These are phyloP conservation scores for Cricetomys ansorgei DNA, from an alignment of 2,113 vertebrate species.

Conservation along the genomic window DNA sequence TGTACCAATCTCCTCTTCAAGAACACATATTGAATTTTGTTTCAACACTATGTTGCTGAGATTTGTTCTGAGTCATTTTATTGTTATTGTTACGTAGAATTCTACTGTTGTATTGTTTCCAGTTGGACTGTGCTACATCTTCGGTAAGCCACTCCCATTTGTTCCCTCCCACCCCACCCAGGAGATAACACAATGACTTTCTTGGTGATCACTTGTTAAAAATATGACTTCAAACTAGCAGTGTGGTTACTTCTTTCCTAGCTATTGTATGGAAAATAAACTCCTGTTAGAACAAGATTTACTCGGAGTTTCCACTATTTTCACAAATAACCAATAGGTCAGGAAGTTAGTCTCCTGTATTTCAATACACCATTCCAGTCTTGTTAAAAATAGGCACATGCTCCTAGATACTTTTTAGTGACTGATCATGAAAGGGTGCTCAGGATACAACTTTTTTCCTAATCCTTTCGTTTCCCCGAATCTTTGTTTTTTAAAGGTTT, in stretches of 20 bases:
- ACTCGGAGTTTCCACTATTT: constrained; percentile 77
- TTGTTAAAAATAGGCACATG: constrained; percentile 73
- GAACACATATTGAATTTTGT: background rate
- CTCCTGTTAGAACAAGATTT: constrained; percentile 54
- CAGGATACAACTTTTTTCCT: background rate
- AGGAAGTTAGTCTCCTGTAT: constrained; percentile 64
- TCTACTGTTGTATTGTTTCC: constrained; percentile 35
- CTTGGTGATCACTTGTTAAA: background rate
- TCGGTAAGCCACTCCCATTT: background rate
- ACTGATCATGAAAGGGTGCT: constrained; percentile 55
- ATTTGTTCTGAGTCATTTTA: background rate
- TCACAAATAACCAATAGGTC: constrained; percentile 63
- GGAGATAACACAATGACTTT: background rate
- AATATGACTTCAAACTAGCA: constrained; percentile 20
- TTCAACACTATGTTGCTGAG: background rate
- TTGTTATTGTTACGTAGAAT: constrained; percentile 31
- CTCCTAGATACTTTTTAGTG: constrained; percentile 54
- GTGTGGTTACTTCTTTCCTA: constrained; percentile 14
- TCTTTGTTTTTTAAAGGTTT: background rate
- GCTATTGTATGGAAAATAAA: constrained; percentile 54
- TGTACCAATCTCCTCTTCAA: background rate
- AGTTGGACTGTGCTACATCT: background rate
- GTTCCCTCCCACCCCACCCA: background rate
- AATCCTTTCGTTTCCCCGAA: background rate
- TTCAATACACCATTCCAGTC: constrained; percentile 62